These are phyloP conservation scores for Tetranychus cinnabarinus DNA, from an alignment of 1,140 invertebrate genomes.

Conservation along the genomic window DNA sequence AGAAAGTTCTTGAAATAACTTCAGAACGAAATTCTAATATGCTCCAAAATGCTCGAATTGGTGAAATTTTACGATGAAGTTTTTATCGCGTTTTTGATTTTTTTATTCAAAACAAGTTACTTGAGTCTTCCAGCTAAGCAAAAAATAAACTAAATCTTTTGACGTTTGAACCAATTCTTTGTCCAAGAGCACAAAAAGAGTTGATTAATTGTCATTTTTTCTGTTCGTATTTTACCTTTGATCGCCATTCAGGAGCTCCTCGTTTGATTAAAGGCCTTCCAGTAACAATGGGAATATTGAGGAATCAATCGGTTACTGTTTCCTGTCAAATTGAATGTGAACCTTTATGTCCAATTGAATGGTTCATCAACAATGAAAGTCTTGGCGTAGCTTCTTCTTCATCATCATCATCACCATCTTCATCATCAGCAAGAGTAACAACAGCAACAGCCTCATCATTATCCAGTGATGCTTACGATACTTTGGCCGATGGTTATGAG, in stretches of 20 bases:
- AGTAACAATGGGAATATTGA: constrained; percentile 42
- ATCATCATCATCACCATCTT: not conserved
- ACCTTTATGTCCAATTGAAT: constrained; percentile 51
- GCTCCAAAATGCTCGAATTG: too few relatives aligned
- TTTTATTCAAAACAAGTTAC: too few relatives aligned
- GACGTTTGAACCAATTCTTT: not conserved
- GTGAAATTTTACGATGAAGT: too few relatives aligned
- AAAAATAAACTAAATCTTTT: not conserved
- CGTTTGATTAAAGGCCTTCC: constrained; percentile 55
- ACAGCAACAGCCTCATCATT: not conserved
- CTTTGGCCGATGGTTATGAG: not conserved
- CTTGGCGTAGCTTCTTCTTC: not conserved
- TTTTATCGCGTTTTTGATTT: too few relatives aligned
- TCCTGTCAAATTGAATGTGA: constrained; percentile 68
- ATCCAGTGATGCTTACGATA: too few relatives aligned
- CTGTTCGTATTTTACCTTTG: not conserved
- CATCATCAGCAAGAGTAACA: constrained; percentile 7
- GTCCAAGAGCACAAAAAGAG: too few relatives aligned
- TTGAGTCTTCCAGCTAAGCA: too few relatives aligned
- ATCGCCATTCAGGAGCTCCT: constrained; percentile 38
- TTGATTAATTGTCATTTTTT: not conserved
- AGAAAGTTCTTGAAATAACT: too few relatives aligned
- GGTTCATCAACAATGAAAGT: constrained; percentile 38
- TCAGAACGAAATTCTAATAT: too few relatives aligned
- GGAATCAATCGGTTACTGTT: constrained; percentile 41